These are phyloP conservation scores for Lasioglossum morio DNA, from an alignment of 2,888 invertebrate genomes.

Conservation along the genomic window DNA sequence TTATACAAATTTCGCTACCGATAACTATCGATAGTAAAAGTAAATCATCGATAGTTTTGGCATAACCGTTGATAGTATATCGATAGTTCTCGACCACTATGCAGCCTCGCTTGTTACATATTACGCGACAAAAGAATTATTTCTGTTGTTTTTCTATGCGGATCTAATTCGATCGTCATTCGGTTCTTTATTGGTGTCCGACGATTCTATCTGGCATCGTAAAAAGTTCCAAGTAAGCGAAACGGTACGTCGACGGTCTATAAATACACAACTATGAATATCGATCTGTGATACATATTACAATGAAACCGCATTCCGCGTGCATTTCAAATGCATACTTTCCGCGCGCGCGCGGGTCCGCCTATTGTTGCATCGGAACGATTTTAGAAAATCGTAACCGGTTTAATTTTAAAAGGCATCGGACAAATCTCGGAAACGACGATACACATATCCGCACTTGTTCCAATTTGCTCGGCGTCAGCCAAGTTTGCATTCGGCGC, in stretches of 20 bases:
- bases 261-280: conserved; percentile 6
- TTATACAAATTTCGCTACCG: too few species aligned
- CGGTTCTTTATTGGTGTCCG: too few species aligned
- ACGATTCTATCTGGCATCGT: background rate
- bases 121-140: too few species aligned
- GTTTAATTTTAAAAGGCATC: conserved; percentile 38
- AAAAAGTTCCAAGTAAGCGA: background rate
- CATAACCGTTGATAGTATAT: too few species aligned
- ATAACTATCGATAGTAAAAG: too few species aligned
- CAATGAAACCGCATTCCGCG: background rate
- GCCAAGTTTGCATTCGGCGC: conserved; percentile 48
- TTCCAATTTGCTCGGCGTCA: conserved; percentile 42
- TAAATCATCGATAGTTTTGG: too few species aligned
- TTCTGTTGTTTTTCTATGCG: too few species aligned
- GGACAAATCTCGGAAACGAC: conserved; percentile 18
- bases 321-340: background rate
- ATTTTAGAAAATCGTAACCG: conserved; percentile 27
- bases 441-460: conserved; percentile 44
- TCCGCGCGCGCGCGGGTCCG: background rate
- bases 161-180: too few species aligned
- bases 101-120: too few species aligned
- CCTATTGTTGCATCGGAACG: background rate
- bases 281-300: conserved; percentile 12
- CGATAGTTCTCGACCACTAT: too few species aligned
- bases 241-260: background rate